Evolutionary conservation across 2,797 vertebrate genomes (phyloP).

Genomic region (Ptychadena robeensis): DNA sequence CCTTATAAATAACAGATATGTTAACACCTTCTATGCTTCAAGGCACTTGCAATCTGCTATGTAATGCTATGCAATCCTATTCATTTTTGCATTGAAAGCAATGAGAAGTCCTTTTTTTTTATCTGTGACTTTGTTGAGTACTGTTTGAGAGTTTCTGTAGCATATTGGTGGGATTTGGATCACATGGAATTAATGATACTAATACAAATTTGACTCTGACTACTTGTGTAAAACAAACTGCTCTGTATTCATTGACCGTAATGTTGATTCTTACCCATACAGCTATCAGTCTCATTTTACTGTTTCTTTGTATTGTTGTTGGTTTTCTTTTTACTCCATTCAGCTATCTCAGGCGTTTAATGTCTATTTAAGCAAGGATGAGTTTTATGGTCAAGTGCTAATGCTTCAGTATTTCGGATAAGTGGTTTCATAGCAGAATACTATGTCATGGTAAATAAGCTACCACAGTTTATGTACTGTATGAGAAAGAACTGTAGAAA

Average conservation of each 20-base stretch:
- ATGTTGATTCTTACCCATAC: neutral
- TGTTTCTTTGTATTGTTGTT: too few relatives aligned
- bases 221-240: neutral
- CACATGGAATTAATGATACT: slow-evolving; percentile 28
- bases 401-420: neutral
- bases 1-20: slow-evolving; percentile 64
- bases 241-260: neutral
- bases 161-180: slow-evolving; percentile 21
- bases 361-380: slow-evolving; percentile 13
- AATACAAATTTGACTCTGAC: slow-evolving; percentile 13
- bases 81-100: slow-evolving; percentile 49
- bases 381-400: slow-evolving; percentile 4
- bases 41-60: slow-evolving; percentile 53
- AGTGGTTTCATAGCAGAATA: neutral
- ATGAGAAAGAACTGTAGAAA: neutral
- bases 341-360: neutral
- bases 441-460: neutral
- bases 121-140: slow-evolving; percentile 7
- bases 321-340: neutral
- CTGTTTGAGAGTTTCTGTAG: slow-evolving; percentile 10
- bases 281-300: neutral
- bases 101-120: slow-evolving; percentile 42
- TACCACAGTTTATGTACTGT: slow-evolving; percentile 6
- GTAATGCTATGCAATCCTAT: slow-evolving; percentile 11
- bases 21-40: slow-evolving; percentile 59